phyloP scores from a whole-genome alignment of 1,140 invertebrate genomes.

The Venturia canescens region DNA sequence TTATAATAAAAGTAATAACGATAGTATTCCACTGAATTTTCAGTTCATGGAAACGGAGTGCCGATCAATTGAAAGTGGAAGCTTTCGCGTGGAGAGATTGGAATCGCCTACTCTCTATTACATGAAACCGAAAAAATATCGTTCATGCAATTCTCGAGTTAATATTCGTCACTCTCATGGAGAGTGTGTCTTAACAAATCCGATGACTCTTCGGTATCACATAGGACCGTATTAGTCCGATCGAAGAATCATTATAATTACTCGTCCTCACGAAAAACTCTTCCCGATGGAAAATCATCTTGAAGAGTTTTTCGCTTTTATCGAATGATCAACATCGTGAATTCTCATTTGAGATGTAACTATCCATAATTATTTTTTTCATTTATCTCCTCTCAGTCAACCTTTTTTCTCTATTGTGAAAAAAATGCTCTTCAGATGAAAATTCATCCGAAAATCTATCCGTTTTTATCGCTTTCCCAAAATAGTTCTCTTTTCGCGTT shows the following conservation, averaged over 20 bases:
- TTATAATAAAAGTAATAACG: too few relatives aligned
- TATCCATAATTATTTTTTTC: too few relatives aligned
- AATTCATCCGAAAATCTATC: background rate
- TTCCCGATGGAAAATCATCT: too few relatives aligned
- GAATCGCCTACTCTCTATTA: too few relatives aligned
- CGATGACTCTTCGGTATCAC: slow-evolving; percentile 42
- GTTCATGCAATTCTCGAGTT: slow-evolving; percentile 16
- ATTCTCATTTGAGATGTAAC: too few relatives aligned
- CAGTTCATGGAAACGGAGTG: too few relatives aligned
- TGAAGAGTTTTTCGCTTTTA: too few relatives aligned
- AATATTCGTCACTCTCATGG: slow-evolving; percentile 30
- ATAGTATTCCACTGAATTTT: too few relatives aligned
- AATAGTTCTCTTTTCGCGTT: background rate
- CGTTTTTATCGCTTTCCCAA: background rate
- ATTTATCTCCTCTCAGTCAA: too few relatives aligned
- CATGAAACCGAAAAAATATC: background rate
- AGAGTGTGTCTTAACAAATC: slow-evolving; percentile 35
- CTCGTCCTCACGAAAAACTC: background rate
- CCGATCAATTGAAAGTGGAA: too few relatives aligned
- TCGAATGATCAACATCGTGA: too few relatives aligned
- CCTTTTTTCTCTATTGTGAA: background rate
- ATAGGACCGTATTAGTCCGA: slow-evolving; percentile 20
- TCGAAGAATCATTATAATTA: slow-evolving; percentile 10
- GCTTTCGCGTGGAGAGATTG: too few relatives aligned
- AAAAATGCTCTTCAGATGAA: background rate